phyloP scores from a whole-genome alignment of 2,888 invertebrate species.

The Andrena bicolor region DNA sequence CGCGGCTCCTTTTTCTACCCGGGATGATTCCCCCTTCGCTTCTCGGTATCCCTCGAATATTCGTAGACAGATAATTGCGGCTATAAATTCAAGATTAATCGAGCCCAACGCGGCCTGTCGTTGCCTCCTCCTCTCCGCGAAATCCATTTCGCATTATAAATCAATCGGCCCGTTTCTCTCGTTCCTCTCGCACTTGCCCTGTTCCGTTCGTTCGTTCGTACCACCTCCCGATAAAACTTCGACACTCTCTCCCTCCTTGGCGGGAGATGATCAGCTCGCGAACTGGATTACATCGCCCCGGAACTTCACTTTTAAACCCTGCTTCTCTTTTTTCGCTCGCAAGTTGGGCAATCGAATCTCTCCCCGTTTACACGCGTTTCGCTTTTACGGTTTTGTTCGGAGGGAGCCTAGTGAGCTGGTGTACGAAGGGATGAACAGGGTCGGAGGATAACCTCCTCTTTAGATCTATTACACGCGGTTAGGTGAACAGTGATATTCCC shows the following conservation, averaged over 20 bases:
- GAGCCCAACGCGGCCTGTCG: slow-evolving; percentile 78
- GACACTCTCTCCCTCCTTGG: slow-evolving; percentile 51
- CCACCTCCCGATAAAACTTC: slow-evolving; percentile 76
- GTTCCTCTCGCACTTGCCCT: slow-evolving; percentile 52
- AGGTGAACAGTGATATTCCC: too few species aligned
- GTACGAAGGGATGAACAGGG: not conserved
- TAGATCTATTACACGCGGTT: not conserved
- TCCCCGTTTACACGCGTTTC: slow-evolving; percentile 33
- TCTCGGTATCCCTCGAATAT: slow-evolving; percentile 73
- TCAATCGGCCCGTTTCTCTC: slow-evolving; percentile 76
- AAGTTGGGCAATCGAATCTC: slow-evolving; percentile 44
- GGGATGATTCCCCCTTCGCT: slow-evolving; percentile 34
- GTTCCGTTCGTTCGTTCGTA: slow-evolving; percentile 47
- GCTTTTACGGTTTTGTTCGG: slow-evolving; percentile 8
- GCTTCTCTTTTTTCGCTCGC: not conserved
- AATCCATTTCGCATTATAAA: slow-evolving; percentile 82
- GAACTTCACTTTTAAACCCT: slow-evolving; percentile 50
- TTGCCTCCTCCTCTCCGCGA: slow-evolving; percentile 74
- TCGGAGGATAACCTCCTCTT: not conserved
- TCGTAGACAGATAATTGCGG: slow-evolving; percentile 81
- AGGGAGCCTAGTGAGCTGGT: not conserved
- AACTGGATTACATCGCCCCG: slow-evolving; percentile 62
- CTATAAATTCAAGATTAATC: slow-evolving; percentile 82
- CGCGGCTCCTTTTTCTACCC: slow-evolving; percentile 51
- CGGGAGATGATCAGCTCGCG: slow-evolving; percentile 60